Evolutionary conservation across 1,140 invertebrate species (phyloP).

Genomic region (Trichomalopsis sarcophagae): DNA sequence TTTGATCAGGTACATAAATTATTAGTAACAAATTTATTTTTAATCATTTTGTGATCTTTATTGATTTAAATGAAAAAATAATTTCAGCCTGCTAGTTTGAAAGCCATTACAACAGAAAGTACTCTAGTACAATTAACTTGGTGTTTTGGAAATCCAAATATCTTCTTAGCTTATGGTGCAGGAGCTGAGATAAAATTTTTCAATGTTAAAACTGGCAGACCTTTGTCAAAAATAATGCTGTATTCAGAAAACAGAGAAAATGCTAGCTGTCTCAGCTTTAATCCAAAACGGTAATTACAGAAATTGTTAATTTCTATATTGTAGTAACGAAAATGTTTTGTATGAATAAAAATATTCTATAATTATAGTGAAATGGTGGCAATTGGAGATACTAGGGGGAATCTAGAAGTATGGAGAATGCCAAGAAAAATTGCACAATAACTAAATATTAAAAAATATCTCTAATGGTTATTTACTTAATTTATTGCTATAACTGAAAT

Average conservation of each 20-base stretch:
- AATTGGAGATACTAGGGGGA: conserved; percentile 63
- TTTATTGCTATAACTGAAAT: neutral
- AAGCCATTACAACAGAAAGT: conserved; percentile 63
- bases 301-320: neutral
- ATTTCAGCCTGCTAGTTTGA: conserved; percentile 59
- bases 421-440: conserved; percentile 57
- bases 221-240: conserved; percentile 61
- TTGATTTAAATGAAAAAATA: neutral
- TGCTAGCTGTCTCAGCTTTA: conserved; percentile 67
- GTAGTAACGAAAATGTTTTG: neutral
- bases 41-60: neutral
- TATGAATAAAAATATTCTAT: neutral
- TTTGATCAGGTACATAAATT: conserved; percentile 65
- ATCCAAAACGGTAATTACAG: conserved; percentile 67
- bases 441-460: conserved; percentile 5
- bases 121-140: conserved; percentile 68
- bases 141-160: conserved; percentile 64
- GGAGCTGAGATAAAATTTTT: conserved; percentile 65
- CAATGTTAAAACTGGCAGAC: conserved; percentile 61
- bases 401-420: conserved; percentile 70
- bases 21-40: conserved; percentile 3
- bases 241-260: conserved; percentile 62
- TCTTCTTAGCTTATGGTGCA: conserved; percentile 68
- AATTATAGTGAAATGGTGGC: conserved; percentile 20
- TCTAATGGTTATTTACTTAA: neutral